phyloP scores from a whole-genome alignment of 2,888 invertebrate genomes.

The Apodemia hepburni region DNA sequence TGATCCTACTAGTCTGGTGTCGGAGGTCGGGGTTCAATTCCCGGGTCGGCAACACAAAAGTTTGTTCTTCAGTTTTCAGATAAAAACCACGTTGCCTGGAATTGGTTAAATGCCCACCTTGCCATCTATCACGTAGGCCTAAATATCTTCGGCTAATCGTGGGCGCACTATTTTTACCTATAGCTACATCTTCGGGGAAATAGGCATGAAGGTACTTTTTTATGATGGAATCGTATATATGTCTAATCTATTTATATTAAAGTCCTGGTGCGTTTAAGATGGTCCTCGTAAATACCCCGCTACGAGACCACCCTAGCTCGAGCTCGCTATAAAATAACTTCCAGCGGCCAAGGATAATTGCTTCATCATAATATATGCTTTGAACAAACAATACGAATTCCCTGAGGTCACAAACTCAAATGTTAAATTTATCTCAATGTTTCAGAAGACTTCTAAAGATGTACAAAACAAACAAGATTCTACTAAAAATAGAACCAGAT shows the following conservation, averaged over 20 bases:
- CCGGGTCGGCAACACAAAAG: too few relatives aligned
- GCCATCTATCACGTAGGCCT: too few relatives aligned
- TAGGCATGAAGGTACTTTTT: too few relatives aligned
- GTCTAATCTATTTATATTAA: not conserved
- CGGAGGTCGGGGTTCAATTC: too few relatives aligned
- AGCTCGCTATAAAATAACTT: constrained; percentile 42
- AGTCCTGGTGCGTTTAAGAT: constrained; percentile 29
- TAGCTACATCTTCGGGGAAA: too few relatives aligned
- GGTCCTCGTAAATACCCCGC: constrained; percentile 39
- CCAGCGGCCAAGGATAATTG: constrained; percentile 45
- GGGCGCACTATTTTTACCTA: too few relatives aligned
- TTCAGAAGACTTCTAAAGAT: constrained; percentile 8
- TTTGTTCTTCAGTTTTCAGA: too few relatives aligned
- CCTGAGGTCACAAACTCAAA: constrained; percentile 22
- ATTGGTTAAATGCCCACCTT: too few relatives aligned
- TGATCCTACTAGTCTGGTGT: too few relatives aligned
- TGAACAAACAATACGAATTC: constrained; percentile 37
- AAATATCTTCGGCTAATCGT: too few relatives aligned
- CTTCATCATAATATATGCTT: constrained; percentile 39
- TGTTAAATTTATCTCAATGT: not conserved
- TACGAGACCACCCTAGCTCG: constrained; percentile 35
- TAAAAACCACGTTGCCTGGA: too few relatives aligned
- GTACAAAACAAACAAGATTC: not conserved
- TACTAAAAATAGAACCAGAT: not conserved
- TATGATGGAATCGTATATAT: too few relatives aligned